Evolutionary conservation across 2,797 vertebrate genomes (phyloP), one percentile per base, ranked within the genome.

Genomic region (Anguilla obscura): DNA sequence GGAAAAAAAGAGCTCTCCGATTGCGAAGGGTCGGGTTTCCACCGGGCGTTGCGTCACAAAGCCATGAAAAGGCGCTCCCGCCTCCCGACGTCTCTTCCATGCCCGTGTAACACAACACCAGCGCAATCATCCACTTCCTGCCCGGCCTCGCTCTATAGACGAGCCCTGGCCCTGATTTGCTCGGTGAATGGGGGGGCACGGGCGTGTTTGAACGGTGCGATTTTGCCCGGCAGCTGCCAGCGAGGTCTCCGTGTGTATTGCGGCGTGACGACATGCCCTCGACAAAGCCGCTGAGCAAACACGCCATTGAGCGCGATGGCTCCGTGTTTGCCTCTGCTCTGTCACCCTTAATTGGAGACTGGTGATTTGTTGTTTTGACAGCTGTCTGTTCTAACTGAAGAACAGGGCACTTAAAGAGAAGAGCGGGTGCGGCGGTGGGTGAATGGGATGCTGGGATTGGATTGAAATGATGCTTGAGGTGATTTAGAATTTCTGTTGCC

Each of bases 311-410:
- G 30, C 18, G 74, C 16, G 33, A 40, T 76, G 30, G 30, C 74
- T n/a, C 74, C 7, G 36, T 76, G 33, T 40, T 76, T 18, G 74
- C 33, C 74, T n/a, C 18, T 2, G 74, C 74, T 76, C 33, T 18
- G 74, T 40, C 36, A 36, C 33, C 40, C 74, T 76, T 76, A 76
- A 76, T 76, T 76, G 36, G 74, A 76, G 33, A 76, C 74, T 76
- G 74, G 74, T 76, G 74, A 76, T 76, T 76, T 76, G 74, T 36
- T 76, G 74, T 76, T 36, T 76, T 76, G 36, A 45, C 74, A 76
- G 74, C 18, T 40, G 36, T 40, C 74, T 4, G 14, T 33, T 36
- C 33, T 40, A 33, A 16, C 40, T 40, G 33, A n/a, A 76, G 3
- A 76, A 76, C 74, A 76, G 18, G 33, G 33, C 33, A 40, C 10